Evolutionary conservation across 2,888 invertebrate species (phyloP).

Genomic region (Pogonocherus hispidulus): DNA sequence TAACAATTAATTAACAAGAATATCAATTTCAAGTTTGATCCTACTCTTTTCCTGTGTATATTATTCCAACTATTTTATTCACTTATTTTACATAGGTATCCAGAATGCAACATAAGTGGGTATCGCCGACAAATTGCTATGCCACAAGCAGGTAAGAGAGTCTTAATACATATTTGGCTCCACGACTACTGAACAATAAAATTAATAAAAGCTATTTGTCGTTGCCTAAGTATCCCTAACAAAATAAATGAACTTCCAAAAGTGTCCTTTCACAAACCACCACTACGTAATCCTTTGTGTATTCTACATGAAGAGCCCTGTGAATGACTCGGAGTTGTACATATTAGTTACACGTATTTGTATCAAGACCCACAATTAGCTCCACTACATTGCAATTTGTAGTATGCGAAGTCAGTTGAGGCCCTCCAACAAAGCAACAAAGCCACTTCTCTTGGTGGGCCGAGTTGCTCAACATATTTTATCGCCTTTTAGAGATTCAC

Average conservation of each 20-base stretch:
- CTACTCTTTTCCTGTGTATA: no score
- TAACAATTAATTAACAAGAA: no score
- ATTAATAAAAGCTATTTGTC: slow-evolving; percentile 25
- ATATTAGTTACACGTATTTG: slow-evolving; percentile 62
- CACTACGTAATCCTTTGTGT: slow-evolving; percentile 46
- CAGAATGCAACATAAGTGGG: not conserved
- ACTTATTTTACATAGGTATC: no score
- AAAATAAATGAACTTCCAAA: slow-evolving; percentile 28
- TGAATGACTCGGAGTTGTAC: slow-evolving; percentile 50
- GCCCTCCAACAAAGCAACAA: slow-evolving; percentile 43
- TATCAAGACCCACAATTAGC: slow-evolving; percentile 61
- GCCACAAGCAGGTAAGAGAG: slow-evolving; percentile 6
- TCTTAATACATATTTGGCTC: not conserved
- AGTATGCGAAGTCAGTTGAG: slow-evolving; percentile 52
- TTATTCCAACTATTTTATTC: no score
- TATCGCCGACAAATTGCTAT: not conserved
- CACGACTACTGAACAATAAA: slow-evolving; percentile 10
- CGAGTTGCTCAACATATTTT: slow-evolving; percentile 59
- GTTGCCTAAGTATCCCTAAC: slow-evolving; percentile 9
- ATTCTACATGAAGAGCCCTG: slow-evolving; percentile 52
- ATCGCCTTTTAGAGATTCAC: slow-evolving; percentile 61
- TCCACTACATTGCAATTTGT: slow-evolving; percentile 61
- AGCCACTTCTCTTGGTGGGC: slow-evolving; percentile 52
- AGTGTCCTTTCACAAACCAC: slow-evolving; percentile 18
- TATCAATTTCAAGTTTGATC: no score